Base-by-base conservation (phyloP, 2,797 vertebrate genomes). In the Coracias cyanogaster region DNA sequence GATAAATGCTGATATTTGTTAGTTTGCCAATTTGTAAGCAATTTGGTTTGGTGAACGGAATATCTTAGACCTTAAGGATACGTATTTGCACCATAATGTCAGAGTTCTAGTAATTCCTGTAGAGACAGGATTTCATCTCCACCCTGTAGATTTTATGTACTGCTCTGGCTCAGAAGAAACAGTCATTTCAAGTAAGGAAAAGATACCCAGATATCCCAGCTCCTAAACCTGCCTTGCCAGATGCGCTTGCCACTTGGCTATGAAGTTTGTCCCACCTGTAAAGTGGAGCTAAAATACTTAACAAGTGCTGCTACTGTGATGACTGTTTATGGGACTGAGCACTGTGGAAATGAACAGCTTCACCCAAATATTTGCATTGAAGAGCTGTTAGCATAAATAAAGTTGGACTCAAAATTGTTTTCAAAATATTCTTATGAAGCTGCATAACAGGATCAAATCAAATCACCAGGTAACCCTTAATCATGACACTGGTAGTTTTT, bases 1-100 rank as follows among this genome's bases (percentile, higher is more conserved):
- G 89, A 87, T 52, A 52, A 76, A 93, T 93, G 55, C 72, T 77
- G 84, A 54, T 79, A 84, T 91, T 87, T 94, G 66, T 91, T 94
- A 87, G 60, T 78, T 79, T 95, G 10, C 89, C 95, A 93, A 90
- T 96, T 96, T 94, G 88, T 94, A 95, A 89, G 83, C 93, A 93
- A 84, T 95, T 94, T 95, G 85, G 69, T 94, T 92, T 94, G 79
- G 90, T 97, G 96, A 78, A 72, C 43, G 71, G 88, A 90, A 22
- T 86, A 86, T 83, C 33, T 66, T 86, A 60, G 80, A 55, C 58
- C 31, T 54, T 79, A 76, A 94, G 61, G 73, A 48, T 90, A 51
- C 8, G 1, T 58, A 51, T 78, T 62, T 70, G 55, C 55, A 52
- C 73, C 46, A 25, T 79, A 60, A 81, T 26, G 39, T 91, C 51